These are phyloP conservation scores for Daubentonia madagascariensis DNA, from an alignment of 2,113 vertebrate genomes.

Conservation along the genomic window DNA sequence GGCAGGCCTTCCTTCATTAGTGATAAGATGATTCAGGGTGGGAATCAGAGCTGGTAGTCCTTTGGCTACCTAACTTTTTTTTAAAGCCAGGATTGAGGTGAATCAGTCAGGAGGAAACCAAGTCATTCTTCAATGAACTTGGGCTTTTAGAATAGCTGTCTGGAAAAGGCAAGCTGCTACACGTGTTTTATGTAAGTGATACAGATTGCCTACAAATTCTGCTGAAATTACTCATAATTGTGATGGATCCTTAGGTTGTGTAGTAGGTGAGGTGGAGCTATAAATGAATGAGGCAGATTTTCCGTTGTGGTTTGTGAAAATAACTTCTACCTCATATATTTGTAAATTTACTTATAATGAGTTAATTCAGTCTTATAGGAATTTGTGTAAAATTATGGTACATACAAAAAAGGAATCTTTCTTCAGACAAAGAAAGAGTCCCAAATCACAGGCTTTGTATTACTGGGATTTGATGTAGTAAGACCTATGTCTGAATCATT, in stretches of 20 bases:
- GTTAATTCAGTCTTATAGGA: neutral
- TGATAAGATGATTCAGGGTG: neutral
- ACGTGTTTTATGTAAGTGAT: neutral
- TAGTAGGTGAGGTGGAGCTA: neutral
- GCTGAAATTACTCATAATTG: neutral
- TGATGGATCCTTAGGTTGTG: neutral
- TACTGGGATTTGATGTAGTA: neutral
- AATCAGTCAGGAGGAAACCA: neutral
- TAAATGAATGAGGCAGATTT: neutral
- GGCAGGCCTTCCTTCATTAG: neutral
- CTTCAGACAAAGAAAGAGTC: neutral
- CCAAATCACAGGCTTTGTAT: neutral
- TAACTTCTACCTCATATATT: neutral
- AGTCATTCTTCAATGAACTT: neutral
- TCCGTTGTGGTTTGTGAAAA: neutral
- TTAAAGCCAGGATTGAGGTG: neutral
- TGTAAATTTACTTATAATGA: neutral
- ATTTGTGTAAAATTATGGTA: neutral
- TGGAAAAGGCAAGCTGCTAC: neutral
- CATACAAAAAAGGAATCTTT: neutral
- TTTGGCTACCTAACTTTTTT: neutral
- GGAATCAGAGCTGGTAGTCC: neutral
- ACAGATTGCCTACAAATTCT: neutral
- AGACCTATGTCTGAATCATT: neutral
- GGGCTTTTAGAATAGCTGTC: neutral